Evolutionary conservation across 2,797 vertebrate species (phyloP), one percentile per base, ranked within the genome.

Genomic region (Mormyrops attenuatus): DNA sequence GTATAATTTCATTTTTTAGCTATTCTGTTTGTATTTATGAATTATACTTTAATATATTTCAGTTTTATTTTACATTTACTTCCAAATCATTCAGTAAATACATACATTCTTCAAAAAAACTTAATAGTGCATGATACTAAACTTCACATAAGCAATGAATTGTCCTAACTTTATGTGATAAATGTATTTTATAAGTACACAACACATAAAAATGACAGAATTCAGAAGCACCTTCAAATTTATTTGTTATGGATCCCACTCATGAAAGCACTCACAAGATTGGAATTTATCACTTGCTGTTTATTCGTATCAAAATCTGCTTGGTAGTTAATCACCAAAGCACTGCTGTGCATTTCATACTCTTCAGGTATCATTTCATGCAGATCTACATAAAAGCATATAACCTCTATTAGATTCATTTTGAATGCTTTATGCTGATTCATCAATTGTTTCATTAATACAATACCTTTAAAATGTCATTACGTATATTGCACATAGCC

Each of bases 351-450:
- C 2, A 41, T 80, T 80, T 80, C 73, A 80, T 80, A 17, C 17
- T 44, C 73, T 44, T 44, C 26, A 80, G 17, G 1, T 41, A 20
- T 41, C 41, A 13, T 77, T 41, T 77, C 69, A 77, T 20, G 17
- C 73, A 80, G 73, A 44, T 44, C 34, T 80, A 80, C 73, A 80
- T 80, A 80, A 69, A 69, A 80, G 15, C 38, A 80, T 80, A 80
- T 44, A 80, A 20, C 17, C 15, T 44, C 1, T 20, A 77, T 41
- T 41, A 77, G 5, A 41, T 77, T 44, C 0, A 20, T 77, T 77
- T 34, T 77, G 6, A 77, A 77, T 77, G 73, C 38, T 77, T 41
- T 44, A 77, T 38, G 15, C 34, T 41, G 73, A 77, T 77, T 77
- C 15, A 44, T 17, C 38, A 80, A 44, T 38, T 44, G 11, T 69